These are phyloP conservation scores for Caligus rogercresseyi DNA, from an alignment of 1,140 invertebrate genomes.

Conservation along the genomic window DNA sequence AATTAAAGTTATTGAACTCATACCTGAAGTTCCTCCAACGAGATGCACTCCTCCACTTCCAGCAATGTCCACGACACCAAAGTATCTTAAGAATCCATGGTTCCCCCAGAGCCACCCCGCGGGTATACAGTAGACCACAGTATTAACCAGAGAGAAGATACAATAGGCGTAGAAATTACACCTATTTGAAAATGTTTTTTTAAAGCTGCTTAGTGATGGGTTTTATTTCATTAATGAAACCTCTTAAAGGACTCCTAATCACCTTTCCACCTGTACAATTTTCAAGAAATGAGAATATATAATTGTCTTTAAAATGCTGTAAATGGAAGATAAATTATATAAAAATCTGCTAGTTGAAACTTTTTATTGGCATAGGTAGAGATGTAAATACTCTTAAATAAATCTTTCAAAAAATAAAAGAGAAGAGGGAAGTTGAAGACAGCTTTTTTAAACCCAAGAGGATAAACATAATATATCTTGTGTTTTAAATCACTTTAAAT, in stretches of 20 bases:
- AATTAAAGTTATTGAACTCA: too few species aligned
- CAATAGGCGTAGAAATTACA: slow-evolving; percentile 80
- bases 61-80: slow-evolving; percentile 71
- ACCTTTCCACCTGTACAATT: neutral
- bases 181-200: slow-evolving; percentile 30
- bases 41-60: slow-evolving; percentile 82
- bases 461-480: too few species aligned
- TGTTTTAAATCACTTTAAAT: too few species aligned
- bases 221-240: neutral
- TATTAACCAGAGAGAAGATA: slow-evolving; percentile 71
- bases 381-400: too few species aligned
- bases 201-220: neutral
- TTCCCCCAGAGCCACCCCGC: slow-evolving; percentile 82
- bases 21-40: slow-evolving; percentile 15
- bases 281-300: neutral
- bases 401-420: too few species aligned
- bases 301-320: neutral
- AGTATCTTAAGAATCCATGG: slow-evolving; percentile 57
- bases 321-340: neutral
- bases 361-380: too few species aligned
- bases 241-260: neutral
- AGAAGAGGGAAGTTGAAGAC: too few species aligned
- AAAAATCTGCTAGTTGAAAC: too few species aligned
- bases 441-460: too few species aligned
- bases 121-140: slow-evolving; percentile 72